A percentile compares a stretch with the other conserved stretches of the same genome.
Conservation (phyloP, 1,140 invertebrate genomes). For the Bombus confusus region DNA sequence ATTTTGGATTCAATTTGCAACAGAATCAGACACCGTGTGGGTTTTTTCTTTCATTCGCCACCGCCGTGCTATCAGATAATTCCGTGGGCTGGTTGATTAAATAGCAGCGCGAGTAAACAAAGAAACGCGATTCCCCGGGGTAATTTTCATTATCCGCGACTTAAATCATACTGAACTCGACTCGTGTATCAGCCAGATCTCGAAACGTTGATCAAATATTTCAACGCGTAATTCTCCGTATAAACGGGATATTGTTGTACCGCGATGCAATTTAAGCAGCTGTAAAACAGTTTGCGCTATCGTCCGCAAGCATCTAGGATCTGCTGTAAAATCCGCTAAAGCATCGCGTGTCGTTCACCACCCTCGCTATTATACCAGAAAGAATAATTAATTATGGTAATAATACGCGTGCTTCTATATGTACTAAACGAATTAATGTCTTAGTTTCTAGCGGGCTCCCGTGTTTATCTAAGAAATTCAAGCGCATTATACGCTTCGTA, state of each 20-base stretch:
- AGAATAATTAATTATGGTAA: not conserved
- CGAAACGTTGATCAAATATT: conserved; percentile 3
- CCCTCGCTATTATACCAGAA: not conserved
- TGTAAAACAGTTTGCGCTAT: not conserved
- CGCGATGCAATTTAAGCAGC: not conserved
- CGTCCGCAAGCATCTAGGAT: not conserved
- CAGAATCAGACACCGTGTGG: not conserved
- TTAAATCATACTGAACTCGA: not conserved
- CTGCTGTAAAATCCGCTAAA: not conserved
- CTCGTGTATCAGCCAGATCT: not conserved
- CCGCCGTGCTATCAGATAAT: not conserved
- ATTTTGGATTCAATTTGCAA: not conserved
- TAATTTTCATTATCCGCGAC: not conserved
- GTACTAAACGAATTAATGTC: not conserved
- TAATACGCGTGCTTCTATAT: not conserved
- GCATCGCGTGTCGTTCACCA: not conserved
- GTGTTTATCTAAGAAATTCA: not conserved
- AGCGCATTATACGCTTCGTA: not conserved
- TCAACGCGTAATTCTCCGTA: not conserved
- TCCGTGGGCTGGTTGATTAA: not conserved
- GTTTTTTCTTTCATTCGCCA: not conserved
- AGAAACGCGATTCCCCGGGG: no score
- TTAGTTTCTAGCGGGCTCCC: not conserved
- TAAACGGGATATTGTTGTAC: not conserved
- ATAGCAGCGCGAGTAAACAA: not conserved